Evolutionary conservation across 2,113 vertebrate genomes (phyloP).

Genomic region (Butorides virescens): DNA sequence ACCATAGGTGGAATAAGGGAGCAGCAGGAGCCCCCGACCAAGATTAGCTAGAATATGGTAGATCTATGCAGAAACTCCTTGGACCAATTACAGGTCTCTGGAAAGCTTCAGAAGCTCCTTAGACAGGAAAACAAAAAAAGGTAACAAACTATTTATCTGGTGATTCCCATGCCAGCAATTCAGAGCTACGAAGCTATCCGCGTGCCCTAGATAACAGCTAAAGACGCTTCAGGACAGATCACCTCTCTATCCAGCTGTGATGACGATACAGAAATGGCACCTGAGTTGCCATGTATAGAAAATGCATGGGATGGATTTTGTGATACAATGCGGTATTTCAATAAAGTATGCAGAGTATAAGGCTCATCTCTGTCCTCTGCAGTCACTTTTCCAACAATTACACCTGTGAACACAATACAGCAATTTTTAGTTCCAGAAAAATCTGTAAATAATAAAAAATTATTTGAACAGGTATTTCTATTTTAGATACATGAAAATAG

Average conservation of each 20-base stretch:
- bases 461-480: not conserved
- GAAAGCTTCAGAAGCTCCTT: not conserved
- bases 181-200: not conserved
- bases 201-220: not conserved
- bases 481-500: not conserved
- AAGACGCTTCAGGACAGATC: constrained; percentile 1
- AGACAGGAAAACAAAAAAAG: not conserved
- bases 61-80: not conserved
- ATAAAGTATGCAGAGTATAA: constrained; percentile 65
- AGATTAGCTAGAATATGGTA: not conserved
- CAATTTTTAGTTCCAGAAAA: not conserved
- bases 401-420: constrained; percentile 69
- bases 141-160: not conserved
- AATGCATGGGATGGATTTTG: constrained; percentile 72
- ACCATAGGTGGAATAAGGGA: not conserved
- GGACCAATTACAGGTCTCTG: not conserved
- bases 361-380: constrained; percentile 81
- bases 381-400: constrained; percentile 75
- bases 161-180: not conserved
- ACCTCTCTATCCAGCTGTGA: constrained; percentile 87
- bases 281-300: constrained; percentile 71
- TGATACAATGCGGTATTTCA: constrained; percentile 77
- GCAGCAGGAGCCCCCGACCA: not conserved
- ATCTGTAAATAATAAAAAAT: not conserved
- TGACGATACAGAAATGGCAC: constrained; percentile 70